Conservation (phyloP, 2,888 invertebrate species). For the Odontocerum albicorne region DNA sequence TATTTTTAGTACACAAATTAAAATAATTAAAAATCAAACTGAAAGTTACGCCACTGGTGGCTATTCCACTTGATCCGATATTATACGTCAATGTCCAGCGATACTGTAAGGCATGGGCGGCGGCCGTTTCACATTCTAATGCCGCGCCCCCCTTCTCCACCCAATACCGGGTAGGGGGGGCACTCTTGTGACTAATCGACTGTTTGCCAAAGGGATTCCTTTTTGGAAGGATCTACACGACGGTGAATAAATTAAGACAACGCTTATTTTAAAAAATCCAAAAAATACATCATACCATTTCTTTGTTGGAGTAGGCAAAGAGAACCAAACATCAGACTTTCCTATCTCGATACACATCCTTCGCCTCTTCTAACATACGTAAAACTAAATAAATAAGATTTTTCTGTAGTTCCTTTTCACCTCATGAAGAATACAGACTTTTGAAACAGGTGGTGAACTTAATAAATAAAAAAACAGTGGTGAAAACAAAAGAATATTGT, state of each 20-base stretch:
- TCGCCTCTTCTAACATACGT: too few species aligned
- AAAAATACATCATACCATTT: too few species aligned
- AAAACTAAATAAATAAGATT: too few species aligned
- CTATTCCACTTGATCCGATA: constrained; percentile 20
- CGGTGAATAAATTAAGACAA: constrained; percentile 8
- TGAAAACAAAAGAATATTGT: too few species aligned
- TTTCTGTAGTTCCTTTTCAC: too few species aligned
- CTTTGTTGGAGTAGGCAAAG: too few species aligned
- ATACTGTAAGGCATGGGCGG: constrained; percentile 21
- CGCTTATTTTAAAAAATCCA: too few species aligned
- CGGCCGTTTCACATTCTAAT: constrained; percentile 28
- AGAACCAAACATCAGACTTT: too few species aligned
- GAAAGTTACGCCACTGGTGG: background rate
- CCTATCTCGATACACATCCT: too few species aligned
- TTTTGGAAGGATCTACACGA: constrained; percentile 2
- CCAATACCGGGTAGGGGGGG: constrained; percentile 8
- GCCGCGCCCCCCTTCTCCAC: constrained; percentile 2
- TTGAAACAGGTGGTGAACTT: too few species aligned
- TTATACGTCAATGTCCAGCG: constrained; percentile 57
- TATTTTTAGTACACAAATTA: background rate
- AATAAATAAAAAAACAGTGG: too few species aligned
- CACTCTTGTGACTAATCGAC: constrained; percentile 46
- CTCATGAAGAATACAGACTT: too few species aligned
- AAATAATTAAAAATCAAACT: background rate
- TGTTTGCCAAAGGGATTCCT: constrained; percentile 49